phyloP scores from a whole-genome alignment of 35 echinoderm and acorn worm species.

The Amphiura filiformis region DNA sequence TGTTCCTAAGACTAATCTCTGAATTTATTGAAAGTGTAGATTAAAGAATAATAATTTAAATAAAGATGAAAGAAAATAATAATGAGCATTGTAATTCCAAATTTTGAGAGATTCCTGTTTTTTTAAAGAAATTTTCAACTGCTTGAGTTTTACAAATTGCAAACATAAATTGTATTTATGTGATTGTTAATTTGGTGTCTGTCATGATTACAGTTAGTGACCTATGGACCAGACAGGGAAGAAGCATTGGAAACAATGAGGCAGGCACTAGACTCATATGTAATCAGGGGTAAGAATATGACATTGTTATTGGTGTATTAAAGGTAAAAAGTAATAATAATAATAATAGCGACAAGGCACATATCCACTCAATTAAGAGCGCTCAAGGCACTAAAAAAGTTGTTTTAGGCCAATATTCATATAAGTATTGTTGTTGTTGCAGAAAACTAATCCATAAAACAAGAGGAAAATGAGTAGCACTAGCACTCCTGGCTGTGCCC shows the following conservation, averaged over 20 bases:
- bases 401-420: background rate
- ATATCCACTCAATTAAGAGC: no score
- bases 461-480: no score
- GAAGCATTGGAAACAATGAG: constrained; percentile 80
- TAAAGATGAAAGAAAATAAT: background rate
- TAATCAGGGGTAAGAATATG: constrained; percentile 76
- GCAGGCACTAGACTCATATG: constrained; percentile 82
- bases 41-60: background rate
- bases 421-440: no score
- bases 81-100: background rate
- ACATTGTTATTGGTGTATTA: background rate
- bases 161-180: background rate
- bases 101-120: background rate
- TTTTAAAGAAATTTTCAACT: background rate
- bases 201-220: constrained; percentile 69
- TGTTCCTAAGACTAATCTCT: no score
- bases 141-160: no score
- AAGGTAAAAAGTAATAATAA: background rate
- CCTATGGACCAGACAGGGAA: constrained; percentile 71
- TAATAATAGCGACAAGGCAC: no score
- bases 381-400: no score
- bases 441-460: no score
- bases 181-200: background rate
- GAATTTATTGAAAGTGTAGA: no score
- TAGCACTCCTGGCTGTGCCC: no score